Base-by-base conservation (phyloP, 2,797 vertebrate genomes). In the Anableps anableps region DNA sequence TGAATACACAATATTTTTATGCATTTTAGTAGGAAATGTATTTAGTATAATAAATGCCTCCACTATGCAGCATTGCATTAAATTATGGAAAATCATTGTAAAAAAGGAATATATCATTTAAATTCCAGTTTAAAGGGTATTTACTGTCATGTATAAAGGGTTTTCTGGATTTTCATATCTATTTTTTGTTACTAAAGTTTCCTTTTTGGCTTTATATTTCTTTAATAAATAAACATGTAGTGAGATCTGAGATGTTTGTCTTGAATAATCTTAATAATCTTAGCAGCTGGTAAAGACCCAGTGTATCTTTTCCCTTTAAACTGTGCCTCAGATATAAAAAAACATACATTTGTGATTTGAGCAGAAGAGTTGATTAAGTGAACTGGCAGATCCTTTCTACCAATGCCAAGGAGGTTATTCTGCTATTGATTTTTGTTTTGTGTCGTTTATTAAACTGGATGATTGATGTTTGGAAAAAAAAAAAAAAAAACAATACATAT, bases 1-100 rank as follows among this genome's bases (percentile, higher is more conserved):
- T 29, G 14, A 47, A 72, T 72, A 72, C 47, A n/a, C 68, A 72
- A n/a, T 29, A 72, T 5, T 29, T 45, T 71, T 1, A n/a, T 29
- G n/a, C n/a, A 72, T 72, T 70, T 72, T 72, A 47, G 43, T 17
- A 45, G 43, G 9, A 3, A 47, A 72, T 47, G 6, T 47, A 19
- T 72, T 72, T 45, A 17, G 68, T 72, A 45, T 72, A 72, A 45
- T 47, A 72, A 72, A 72, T 45, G 58, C n/a, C 21, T 9, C 5
- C 58, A 60, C 11, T 29, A 9, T 60, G 41, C 43, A 47, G 26
- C 3, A 17, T 9, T 72, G 41, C 14, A 71, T 45, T 47, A 29
- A 72, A 72, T 72, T 47, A 47, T 29, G 6, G 43, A 72, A 47
- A 72, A 47, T 8, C 29, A 31, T 72, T 41, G 6, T 72, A 47